Evolutionary conservation across 2,797 vertebrate genomes (phyloP).

Genomic region (Diplodus sargus): DNA sequence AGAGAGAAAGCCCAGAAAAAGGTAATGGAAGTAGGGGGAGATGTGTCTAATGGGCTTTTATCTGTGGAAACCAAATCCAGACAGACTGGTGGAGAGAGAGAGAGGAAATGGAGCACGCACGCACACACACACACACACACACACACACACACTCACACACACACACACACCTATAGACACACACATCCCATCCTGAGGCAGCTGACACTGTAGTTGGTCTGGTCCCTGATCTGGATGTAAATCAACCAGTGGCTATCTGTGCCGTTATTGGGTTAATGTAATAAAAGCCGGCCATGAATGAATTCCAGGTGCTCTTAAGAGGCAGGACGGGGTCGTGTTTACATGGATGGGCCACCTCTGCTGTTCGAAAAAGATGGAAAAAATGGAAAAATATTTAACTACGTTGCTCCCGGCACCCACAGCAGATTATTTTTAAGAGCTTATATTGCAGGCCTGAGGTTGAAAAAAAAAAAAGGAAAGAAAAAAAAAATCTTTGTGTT

Average conservation of each 20-base stretch:
- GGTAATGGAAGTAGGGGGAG: constrained; percentile 85
- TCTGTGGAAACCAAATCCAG: constrained; percentile 89
- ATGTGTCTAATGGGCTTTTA: constrained; percentile 90
- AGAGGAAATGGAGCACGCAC: constrained; percentile 74
- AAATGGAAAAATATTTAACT: constrained; percentile 43
- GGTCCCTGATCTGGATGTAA: constrained; percentile 79
- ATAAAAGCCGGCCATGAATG: constrained; percentile 73
- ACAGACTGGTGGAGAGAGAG: constrained; percentile 74
- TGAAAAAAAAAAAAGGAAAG: constrained; percentile 1
- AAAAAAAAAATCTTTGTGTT: constrained; percentile 28
- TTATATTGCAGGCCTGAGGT: constrained; percentile 40
- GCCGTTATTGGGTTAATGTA: constrained; percentile 77
- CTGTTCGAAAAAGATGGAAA: constrained; percentile 32
- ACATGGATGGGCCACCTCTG: constrained; percentile 46
- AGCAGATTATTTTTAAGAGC: constrained; percentile 55
- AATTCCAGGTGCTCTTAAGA: constrained; percentile 74
- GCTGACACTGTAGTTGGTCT: constrained; percentile 80
- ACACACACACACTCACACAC: constrained; percentile 4
- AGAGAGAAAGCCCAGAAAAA: constrained; percentile 82
- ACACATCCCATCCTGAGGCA: constrained; percentile 66
- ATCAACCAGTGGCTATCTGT: constrained; percentile 76
- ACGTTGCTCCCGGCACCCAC: constrained; percentile 40
- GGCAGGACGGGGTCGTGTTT: constrained; percentile 62
- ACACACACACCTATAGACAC: constrained; percentile 24
- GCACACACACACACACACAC: background rate